Evolutionary conservation across 2,888 invertebrate genomes (phyloP), one percentile per base, ranked within the genome.

Genomic region (Andrena dorsata): DNA sequence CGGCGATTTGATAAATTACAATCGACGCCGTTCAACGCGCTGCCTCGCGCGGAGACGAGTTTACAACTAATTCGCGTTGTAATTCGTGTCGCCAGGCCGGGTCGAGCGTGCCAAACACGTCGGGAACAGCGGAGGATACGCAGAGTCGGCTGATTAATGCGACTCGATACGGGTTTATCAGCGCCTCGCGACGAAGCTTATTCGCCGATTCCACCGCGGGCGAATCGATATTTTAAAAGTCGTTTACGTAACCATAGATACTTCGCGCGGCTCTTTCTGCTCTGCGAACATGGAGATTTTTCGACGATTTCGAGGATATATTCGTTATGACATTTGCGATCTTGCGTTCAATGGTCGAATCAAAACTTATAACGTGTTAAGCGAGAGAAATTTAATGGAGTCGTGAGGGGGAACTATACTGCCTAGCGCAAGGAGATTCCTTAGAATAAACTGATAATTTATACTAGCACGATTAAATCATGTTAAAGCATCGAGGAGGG

Each of bases 1-100:
- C 72, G 76, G 61, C 86, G 81, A 85, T 86, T 86, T 85, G 88
- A 88, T 88, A 83, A 88, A 88, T 88, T 83, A 74, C 63, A 51
- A 79, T 76, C 69, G 88, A 84, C 85, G 79, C 51, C 71, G 69
- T 84, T 71, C 56, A 74, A 74, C 83, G 83, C 10, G 20, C 23
- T 16, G 56, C 58, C 41, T 51, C 63, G 49, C 49, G 76, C 61
- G 41, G 41, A 70, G 47, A 53, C 16, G 74, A 68, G 51, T 60
- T 76, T 74, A 56, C 69, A 83, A 84, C 73, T 76, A 76, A 83
- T 68, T 80, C 78, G 81, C 69, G 83, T 77, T 76, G 82, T 70
- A 71, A 82, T 82, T 66, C 76, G 76, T 78, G 81, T 83, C 86
- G 66, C 47, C 66, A 28, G 20, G 6, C 32, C 49, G 77, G 66